These are phyloP conservation scores for Coelinius sp. DNA, from an alignment of 2,888 invertebrate species.

Conservation along the genomic window DNA sequence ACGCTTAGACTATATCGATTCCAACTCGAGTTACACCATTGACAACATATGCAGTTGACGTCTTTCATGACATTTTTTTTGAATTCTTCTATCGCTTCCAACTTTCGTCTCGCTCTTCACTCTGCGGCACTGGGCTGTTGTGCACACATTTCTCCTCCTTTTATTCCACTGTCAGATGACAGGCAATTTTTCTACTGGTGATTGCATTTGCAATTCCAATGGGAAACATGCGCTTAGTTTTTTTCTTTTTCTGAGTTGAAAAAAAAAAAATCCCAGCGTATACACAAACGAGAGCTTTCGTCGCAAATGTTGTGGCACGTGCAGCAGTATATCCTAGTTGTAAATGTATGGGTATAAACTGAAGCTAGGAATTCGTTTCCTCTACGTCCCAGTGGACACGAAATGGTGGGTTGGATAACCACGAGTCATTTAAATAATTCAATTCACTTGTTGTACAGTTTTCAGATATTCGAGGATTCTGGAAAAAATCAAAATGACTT, in stretches of 20 bases:
- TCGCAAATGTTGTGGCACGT: conserved; percentile 13
- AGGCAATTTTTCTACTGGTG: conserved; percentile 69
- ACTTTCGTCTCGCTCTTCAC: background rate
- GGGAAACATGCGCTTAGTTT: conserved; percentile 44
- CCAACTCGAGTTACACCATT: no score
- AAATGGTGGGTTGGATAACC: conserved; percentile 26
- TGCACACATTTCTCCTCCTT: background rate
- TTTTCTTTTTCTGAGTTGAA: background rate
- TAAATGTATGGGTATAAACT: conserved; percentile 13
- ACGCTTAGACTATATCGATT: no score
- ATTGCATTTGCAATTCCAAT: conserved; percentile 70
- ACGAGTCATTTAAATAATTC: conserved; percentile 47
- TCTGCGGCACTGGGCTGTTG: background rate
- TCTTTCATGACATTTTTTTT: no score
- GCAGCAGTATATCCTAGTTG: conserved; percentile 12
- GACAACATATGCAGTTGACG: no score
- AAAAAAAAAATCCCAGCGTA: background rate
- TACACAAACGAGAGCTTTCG: conserved; percentile 16
- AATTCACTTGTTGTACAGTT: conserved; percentile 43
- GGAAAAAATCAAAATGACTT: conserved; percentile 38
- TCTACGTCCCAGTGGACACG: conserved; percentile 35
- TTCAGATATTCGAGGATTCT: conserved; percentile 25
- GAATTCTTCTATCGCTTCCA: no score
- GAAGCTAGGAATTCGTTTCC: conserved; percentile 41
- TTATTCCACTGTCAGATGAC: conserved; percentile 63